phyloP scores from a whole-genome alignment of 2,113 vertebrate genomes.

The Hemiprocne comata region DNA sequence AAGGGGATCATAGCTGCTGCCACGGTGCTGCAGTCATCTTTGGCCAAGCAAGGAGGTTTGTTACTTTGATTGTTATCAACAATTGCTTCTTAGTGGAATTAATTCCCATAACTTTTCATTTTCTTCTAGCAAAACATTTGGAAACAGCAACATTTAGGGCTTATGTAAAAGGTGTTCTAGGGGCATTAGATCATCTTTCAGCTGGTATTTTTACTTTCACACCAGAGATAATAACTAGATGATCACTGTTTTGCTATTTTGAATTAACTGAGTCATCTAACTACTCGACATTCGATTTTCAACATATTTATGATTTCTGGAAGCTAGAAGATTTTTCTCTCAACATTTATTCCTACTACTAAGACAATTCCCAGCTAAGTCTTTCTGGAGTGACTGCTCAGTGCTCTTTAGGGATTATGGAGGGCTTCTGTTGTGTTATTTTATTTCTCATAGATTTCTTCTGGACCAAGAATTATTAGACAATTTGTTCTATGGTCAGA shows the following conservation, averaged over 20 bases:
- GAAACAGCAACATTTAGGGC: not conserved
- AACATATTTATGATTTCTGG: not conserved
- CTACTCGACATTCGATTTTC: not conserved
- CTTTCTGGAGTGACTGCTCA: not conserved
- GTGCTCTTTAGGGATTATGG: not conserved
- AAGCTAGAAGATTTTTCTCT: not conserved
- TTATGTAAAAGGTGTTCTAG: not conserved
- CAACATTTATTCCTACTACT: not conserved
- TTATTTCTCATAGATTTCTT: not conserved
- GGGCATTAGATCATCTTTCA: not conserved
- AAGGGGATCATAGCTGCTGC: fast-evolving
- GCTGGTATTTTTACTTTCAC: not conserved
- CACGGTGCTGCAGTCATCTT: not conserved
- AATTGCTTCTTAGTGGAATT: not conserved
- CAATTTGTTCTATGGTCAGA: not conserved
- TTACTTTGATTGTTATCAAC: not conserved
- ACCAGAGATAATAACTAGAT: not conserved
- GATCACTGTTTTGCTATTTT: not conserved
- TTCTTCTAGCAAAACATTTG: not conserved
- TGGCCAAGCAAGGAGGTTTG: not conserved
- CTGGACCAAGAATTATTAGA: not conserved
- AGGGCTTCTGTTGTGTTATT: not conserved
- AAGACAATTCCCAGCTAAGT: not conserved
- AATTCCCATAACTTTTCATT: fast-evolving
- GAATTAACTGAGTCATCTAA: not conserved